phyloP scores from a whole-genome alignment of 1,140 invertebrate genomes.

The Saccostrea cuccullata region DNA sequence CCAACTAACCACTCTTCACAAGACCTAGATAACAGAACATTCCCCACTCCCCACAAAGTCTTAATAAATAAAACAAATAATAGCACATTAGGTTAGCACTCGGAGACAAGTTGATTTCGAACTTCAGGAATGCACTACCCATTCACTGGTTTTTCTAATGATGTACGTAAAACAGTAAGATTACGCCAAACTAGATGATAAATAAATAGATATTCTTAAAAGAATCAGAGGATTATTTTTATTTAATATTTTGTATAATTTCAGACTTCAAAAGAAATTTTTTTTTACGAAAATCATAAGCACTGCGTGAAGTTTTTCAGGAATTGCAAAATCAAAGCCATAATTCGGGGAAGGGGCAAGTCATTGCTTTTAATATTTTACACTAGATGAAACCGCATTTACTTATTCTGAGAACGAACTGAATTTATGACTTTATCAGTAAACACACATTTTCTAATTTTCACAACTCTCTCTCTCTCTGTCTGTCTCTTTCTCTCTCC shows the following conservation, averaged over 20 bases:
- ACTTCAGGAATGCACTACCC: not conserved
- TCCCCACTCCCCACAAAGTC: slow-evolving; percentile 1
- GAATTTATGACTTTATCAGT: slow-evolving; percentile 15
- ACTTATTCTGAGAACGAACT: not conserved
- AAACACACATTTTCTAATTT: not conserved
- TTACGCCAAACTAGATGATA: slow-evolving; percentile 21
- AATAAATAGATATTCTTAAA: not conserved
- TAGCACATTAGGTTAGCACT: not conserved
- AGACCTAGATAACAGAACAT: slow-evolving; percentile 14
- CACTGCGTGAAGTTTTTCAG: not conserved
- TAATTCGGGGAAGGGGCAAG: not conserved
- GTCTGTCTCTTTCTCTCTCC: slow-evolving; percentile 8
- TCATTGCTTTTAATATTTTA: not conserved
- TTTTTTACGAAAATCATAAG: not conserved
- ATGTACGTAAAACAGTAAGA: not conserved
- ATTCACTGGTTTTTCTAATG: not conserved
- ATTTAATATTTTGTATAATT: not conserved
- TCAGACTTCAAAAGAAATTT: slow-evolving; percentile 16
- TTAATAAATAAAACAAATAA: slow-evolving; percentile 37
- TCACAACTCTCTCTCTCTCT: not conserved
- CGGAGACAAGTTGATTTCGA: slow-evolving; percentile 11
- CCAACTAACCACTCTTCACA: slow-evolving; percentile 24
- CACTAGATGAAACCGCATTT: not conserved
- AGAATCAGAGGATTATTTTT: not conserved
- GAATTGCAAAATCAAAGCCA: slow-evolving; percentile 3